Conservation (phyloP, 2,888 invertebrate genomes). For the Chironomus riparius region DNA sequence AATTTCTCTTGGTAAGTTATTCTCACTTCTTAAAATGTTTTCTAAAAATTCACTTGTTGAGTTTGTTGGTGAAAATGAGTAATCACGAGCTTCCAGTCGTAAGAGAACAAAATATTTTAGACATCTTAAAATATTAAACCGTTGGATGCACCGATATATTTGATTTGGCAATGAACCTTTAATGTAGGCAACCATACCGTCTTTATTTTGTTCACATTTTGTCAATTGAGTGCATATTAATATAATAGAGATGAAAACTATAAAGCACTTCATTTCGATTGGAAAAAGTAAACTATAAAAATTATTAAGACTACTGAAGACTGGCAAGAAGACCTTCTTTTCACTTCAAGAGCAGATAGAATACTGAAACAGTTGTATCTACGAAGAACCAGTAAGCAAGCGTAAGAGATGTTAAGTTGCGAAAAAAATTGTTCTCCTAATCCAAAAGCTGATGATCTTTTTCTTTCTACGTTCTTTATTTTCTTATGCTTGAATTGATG, state of each 20-base stretch:
- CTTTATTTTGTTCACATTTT: constrained; percentile 16
- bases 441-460: background rate
- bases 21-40: constrained; percentile 39
- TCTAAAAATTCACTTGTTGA: constrained; percentile 37
- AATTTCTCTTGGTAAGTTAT: constrained; percentile 26
- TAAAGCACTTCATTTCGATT: background rate
- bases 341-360: background rate
- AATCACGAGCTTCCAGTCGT: constrained; percentile 42
- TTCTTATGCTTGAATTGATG: background rate
- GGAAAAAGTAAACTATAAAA: background rate
- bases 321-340: background rate
- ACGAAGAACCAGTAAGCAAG: background rate
- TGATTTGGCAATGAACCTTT: constrained; percentile 39
- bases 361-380: background rate
- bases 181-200: constrained; percentile 35
- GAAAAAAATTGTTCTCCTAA: background rate
- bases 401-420: background rate
- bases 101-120: constrained; percentile 48
- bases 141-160: constrained; percentile 39
- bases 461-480: background rate
- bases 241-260: background rate
- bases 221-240: background rate
- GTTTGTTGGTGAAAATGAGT: constrained; percentile 27
- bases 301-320: too few relatives aligned
- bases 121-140: constrained; percentile 46